Evolutionary conservation across 2,888 invertebrate genomes (phyloP).

Genomic region (Stenodema calcarata): DNA sequence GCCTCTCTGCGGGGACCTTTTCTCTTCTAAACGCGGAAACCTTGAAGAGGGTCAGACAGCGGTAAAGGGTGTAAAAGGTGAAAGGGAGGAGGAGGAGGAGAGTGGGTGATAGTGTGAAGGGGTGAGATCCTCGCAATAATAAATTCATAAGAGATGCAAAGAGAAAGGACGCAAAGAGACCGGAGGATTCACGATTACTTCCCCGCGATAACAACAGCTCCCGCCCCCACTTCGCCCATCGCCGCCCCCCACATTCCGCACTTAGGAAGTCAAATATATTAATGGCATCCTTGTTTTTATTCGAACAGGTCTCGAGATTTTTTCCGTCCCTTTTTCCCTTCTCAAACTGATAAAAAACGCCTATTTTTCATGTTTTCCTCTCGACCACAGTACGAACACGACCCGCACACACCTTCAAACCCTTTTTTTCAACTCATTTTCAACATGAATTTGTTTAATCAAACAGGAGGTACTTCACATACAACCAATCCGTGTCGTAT

Average conservation of each 20-base stretch:
- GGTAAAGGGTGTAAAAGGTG: not conserved
- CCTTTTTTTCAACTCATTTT: too few species aligned
- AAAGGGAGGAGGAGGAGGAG: not conserved
- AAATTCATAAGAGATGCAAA: conserved; percentile 43
- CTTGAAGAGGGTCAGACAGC: conserved; percentile 25
- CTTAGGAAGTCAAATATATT: conserved; percentile 37
- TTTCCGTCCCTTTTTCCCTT: not conserved
- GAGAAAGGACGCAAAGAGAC: conserved; percentile 4
- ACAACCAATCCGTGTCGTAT: too few species aligned
- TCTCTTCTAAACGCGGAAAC: conserved; percentile 23
- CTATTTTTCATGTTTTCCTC: not conserved
- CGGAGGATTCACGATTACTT: conserved; percentile 36
- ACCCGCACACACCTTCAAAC: too few species aligned
- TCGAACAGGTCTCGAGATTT: not conserved
- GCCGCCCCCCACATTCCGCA: not conserved
- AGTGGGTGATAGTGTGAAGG: too few species aligned
- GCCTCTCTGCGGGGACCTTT: not conserved
- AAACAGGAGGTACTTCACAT: too few species aligned
- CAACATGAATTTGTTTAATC: too few species aligned
- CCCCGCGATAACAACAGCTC: conserved; percentile 23
- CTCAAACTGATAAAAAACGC: not conserved
- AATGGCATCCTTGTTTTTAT: conserved; percentile 35
- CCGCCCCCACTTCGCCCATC: not conserved
- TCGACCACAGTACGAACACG: not conserved
- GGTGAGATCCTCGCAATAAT: conserved; percentile 38